Evolutionary conservation across 2,113 vertebrate genomes (phyloP).

Genomic region (Capreolus pygargus): DNA sequence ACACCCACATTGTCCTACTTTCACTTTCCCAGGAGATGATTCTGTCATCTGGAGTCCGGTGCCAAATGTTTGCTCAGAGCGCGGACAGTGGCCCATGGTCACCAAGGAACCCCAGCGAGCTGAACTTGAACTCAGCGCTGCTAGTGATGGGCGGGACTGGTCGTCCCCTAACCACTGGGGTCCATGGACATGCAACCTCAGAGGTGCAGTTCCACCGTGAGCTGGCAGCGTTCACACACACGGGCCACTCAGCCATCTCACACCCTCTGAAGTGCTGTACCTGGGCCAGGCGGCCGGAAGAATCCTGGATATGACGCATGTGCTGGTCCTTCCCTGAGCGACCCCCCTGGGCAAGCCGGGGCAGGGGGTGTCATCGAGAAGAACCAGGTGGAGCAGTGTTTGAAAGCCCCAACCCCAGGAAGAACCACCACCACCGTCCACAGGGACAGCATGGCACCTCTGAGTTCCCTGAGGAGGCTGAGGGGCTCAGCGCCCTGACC

Average conservation of each 20-base stretch:
- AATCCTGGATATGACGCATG: neutral
- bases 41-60: conserved; percentile 56
- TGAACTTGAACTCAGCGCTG: neutral
- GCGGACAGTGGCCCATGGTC: neutral
- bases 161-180: neutral
- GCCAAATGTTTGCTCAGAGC: conserved; percentile 32
- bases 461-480: neutral
- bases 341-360: rapidly evolving
- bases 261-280: neutral
- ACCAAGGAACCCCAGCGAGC: neutral
- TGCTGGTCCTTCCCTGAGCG: neutral
- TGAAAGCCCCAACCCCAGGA: neutral
- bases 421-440: neutral
- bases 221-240: neutral
- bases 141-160: rapidly evolving
- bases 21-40: conserved; percentile 60
- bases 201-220: neutral
- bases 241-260: neutral
- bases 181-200: neutral
- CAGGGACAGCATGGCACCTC: neutral
- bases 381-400: neutral
- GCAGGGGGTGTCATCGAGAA: rapidly evolving
- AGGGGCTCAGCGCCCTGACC: neutral
- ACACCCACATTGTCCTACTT: conserved; percentile 59
- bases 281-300: neutral